Evolutionary conservation across 2,113 vertebrate species (phyloP).

Genomic region (Dascyllus trimaculatus): DNA sequence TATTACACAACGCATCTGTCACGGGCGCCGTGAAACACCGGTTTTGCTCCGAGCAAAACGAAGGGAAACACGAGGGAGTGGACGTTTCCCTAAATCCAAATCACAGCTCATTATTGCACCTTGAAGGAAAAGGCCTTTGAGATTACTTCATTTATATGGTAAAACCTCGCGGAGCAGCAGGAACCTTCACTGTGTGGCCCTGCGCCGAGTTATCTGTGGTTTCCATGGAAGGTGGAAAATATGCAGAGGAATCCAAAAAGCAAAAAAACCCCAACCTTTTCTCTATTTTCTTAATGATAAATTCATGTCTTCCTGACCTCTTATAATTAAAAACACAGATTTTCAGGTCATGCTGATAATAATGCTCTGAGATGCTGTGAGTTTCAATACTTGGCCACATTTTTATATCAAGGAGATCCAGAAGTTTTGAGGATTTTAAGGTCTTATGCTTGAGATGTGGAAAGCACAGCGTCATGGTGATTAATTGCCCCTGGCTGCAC

Average conservation of each 20-base stretch:
- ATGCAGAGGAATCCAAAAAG: not conserved
- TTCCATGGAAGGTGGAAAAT: slow-evolving; percentile 27
- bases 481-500: slow-evolving; percentile 65
- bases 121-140: slow-evolving; percentile 33
- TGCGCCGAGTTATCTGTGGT: not conserved
- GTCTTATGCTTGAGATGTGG: not conserved
- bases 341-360: not conserved
- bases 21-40: not conserved
- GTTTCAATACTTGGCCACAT: not conserved
- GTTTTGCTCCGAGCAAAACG: slow-evolving; percentile 45
- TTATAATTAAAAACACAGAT: slow-evolving; percentile 11
- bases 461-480: slow-evolving; percentile 5
- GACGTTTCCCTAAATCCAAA: slow-evolving; percentile 26
- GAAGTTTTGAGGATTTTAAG: not conserved
- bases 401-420: not conserved
- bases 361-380: not conserved
- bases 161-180: slow-evolving; percentile 5
- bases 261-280: no score
- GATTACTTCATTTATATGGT: slow-evolving; percentile 56
- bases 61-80: slow-evolving; percentile 41
- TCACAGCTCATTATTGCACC: slow-evolving; percentile 42
- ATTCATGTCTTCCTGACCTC: not conserved
- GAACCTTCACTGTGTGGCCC: slow-evolving; percentile 42
- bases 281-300: not conserved
- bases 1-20: slow-evolving; percentile 24